Evolutionary conservation across 2,888 invertebrate species (phyloP), one percentile per base, ranked within the genome.

Genomic region (Tanaodytes sp.): DNA sequence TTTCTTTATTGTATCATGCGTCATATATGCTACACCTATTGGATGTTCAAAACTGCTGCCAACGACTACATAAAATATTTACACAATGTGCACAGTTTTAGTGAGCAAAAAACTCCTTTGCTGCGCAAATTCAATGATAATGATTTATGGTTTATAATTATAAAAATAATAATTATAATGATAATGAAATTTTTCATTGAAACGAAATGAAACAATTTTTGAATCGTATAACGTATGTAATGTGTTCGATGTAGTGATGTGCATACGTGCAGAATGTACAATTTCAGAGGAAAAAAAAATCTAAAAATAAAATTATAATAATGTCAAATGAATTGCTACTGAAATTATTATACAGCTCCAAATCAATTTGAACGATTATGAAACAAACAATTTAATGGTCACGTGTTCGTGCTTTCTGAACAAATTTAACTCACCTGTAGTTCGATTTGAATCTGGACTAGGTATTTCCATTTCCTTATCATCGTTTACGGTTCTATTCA

Each of bases 371-470:
- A 23, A 5, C 5, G 8, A 23, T 23, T 4, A 23, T 5, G 4
- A 23, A 23, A 23, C 23, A 51, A 70, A 57, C 48, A 63, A 27
- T 18, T 66, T 42, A 52, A 58, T 73, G 73, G 73, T 74, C 66
- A 66, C 59, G 66, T 68, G 64, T 72, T 71, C 72, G 72, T 73
- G 71, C 71, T 63, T 54, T 66, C 67, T 59, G 66, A 69, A 55
- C 54, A 63, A 54, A 19, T 52, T 30, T 48, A 69, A 78, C 83
- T 82, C 68, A 84, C 84, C 84, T 67, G 84, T 85, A 18, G 84
- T 84, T 73, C 84, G 82, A 55, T 73, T 81, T 16, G 76, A 77
- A 55, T 84, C 84, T 1, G 82, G 79, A 62, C 81, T 81, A 4
- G 76, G 67, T 1, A 82, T 71, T 12, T 78, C 80, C 16, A 76